Evolutionary conservation across 2,888 invertebrate species (phyloP).

Genomic region (Hyppa rectilinea): DNA sequence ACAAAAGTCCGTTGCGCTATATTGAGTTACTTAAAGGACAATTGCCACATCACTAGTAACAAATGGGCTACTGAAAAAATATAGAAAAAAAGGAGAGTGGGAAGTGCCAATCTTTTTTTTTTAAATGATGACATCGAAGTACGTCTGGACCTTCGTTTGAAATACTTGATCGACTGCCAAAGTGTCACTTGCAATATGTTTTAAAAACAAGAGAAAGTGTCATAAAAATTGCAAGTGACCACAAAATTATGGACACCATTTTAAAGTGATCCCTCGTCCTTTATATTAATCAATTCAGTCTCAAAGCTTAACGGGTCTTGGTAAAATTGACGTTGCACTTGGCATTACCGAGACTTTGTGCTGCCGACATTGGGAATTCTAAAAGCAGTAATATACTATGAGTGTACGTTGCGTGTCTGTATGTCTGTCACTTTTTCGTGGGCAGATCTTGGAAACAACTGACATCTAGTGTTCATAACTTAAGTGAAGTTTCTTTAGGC

Average conservation of each 20-base stretch:
- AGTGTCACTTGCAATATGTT: conserved; percentile 54
- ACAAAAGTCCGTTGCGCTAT: conserved; percentile 87
- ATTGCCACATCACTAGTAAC: conserved; percentile 76
- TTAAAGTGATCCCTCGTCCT: conserved; percentile 22
- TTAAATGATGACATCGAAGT: conserved; percentile 33
- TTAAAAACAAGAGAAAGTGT: conserved; percentile 66
- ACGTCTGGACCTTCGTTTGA: conserved; percentile 53
- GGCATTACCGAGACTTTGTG: conserved; percentile 7
- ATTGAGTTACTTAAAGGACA: conserved; percentile 87
- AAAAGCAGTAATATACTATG: conserved; percentile 9
- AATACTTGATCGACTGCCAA: conserved; percentile 80
- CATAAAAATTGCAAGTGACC: conserved; percentile 66
- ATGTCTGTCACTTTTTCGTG: conserved; percentile 20
- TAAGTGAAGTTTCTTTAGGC: background rate
- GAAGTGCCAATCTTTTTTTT: conserved; percentile 56
- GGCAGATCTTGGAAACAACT: conserved; percentile 8
- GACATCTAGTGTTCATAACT: background rate
- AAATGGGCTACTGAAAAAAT: conserved; percentile 75
- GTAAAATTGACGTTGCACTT: conserved; percentile 29
- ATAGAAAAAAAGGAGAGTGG: conserved; percentile 55
- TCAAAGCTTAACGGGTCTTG: conserved; percentile 21
- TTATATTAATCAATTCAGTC: background rate
- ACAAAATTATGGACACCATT: conserved; percentile 64
- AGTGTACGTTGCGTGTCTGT: conserved; percentile 27
- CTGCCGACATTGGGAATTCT: conserved; percentile 48